These are phyloP conservation scores for Papilio protenor DNA, from an alignment of 2,888 invertebrate species.

Conservation along the genomic window DNA sequence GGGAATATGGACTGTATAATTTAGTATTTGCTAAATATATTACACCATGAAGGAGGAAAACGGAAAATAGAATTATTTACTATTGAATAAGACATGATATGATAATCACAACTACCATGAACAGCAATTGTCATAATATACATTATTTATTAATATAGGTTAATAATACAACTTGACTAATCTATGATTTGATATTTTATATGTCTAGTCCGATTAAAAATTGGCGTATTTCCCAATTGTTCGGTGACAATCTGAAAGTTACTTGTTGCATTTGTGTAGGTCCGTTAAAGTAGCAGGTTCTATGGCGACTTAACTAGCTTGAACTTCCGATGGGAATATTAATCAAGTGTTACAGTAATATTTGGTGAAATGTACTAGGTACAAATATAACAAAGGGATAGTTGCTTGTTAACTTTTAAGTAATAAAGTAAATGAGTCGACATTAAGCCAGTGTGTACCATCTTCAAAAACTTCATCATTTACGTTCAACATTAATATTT, in stretches of 20 bases:
- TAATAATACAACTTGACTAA: too few species aligned
- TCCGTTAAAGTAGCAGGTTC: slow-evolving; percentile 13
- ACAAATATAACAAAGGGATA: neutral
- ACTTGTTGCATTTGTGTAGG: slow-evolving; percentile 1
- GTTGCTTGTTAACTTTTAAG: neutral
- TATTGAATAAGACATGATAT: neutral
- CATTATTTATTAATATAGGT: neutral
- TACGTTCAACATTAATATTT: too few species aligned
- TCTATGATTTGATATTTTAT: neutral
- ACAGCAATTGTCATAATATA: neutral
- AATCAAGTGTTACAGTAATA: neutral
- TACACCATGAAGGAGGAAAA: neutral
- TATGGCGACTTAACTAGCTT: slow-evolving; percentile 2
- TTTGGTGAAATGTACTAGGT: neutral
- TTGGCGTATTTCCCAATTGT: neutral
- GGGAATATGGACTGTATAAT: neutral
- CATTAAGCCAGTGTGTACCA: too few species aligned
- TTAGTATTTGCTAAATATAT: neutral
- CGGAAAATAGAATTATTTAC: slow-evolving; percentile 4
- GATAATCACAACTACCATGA: neutral
- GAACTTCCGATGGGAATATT: neutral
- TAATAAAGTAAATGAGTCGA: too few species aligned
- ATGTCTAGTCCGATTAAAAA: neutral
- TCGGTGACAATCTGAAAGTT: neutral
- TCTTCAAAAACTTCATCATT: too few species aligned